Evolutionary conservation across 2,113 vertebrate species (phyloP), one percentile per base, ranked within the genome.

Genomic region (Bubalus kerabau): DNA sequence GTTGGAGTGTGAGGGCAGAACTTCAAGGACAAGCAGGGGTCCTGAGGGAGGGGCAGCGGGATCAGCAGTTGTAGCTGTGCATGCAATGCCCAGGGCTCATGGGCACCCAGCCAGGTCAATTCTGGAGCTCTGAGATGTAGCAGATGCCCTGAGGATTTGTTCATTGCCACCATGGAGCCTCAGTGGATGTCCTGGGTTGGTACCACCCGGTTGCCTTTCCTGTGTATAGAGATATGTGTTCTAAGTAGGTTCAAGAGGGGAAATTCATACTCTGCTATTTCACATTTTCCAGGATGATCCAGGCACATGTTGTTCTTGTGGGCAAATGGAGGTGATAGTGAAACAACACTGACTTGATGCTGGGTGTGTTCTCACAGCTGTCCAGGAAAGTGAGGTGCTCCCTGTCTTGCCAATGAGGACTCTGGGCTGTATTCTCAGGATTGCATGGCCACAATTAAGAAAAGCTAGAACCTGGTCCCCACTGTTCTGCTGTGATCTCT

Each of bases 1-100:
- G n/a, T 11, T 57, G 36, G 17, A 76, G 28, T 43, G n/a, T 15
- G 26, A 60, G 24, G 43, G 24, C 40, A 28, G 64, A 46, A 26
- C 28, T 59, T 81, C 57, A 15, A 17, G 36, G 52, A 13, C 13
- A 5, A 48, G 14, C 32, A 82, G 1, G 16, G 19, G 80, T n/a
- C 19, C 64, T 62, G 19, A n/a, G 32, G 62, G 7, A 57, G 21
- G 48, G 30, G 26, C 11, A 60, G 4, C 0, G 1, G 3, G 6
- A 24, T 8, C 62, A 36, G 52, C 19, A 6, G 10, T 12, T 3
- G 67, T 40, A 82, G 19, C 14, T 43, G 28, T 40, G 4, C 14
- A 19, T 60, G 78, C 32, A 52, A 54, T 40, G 10, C 32, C 12
- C 50, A 14, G 50, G 84, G 14, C 21, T 52, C 64, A 28, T 1